phyloP scores from a whole-genome alignment of 2,113 vertebrate species.

The Arizona elegans region DNA sequence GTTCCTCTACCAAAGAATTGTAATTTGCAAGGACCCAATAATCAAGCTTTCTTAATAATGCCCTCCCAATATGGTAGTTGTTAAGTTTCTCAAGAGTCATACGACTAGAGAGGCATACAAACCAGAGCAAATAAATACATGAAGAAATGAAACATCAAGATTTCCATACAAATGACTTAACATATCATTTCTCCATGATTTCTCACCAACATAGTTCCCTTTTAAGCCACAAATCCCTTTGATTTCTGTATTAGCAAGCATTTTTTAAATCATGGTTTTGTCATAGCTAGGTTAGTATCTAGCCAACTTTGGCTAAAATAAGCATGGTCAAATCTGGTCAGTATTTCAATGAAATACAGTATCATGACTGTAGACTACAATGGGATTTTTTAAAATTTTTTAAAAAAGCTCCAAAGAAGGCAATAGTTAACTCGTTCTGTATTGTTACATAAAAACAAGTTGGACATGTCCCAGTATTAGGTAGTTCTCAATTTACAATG shows the following conservation, averaged over 20 bases:
- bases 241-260: not conserved
- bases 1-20: not conserved
- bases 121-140: not conserved
- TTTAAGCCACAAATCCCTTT: not conserved
- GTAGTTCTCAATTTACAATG: not conserved
- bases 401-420: not conserved
- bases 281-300: not conserved
- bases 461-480: not conserved
- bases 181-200: not conserved
- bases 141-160: not conserved
- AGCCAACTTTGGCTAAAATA: not conserved
- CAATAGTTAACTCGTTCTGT: not conserved
- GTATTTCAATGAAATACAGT: not conserved
- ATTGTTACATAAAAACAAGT: not conserved
- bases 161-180: not conserved
- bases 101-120: not conserved
- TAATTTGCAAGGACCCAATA: not conserved
- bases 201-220: not conserved
- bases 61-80: not conserved
- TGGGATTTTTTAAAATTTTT: not conserved
- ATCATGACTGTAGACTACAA: not conserved
- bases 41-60: not conserved
- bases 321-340: not conserved
- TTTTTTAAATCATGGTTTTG: not conserved
- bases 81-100: not conserved